Evolutionary conservation across 2,888 invertebrate genomes (phyloP), one percentile per base, ranked within the genome.

Genomic region (Amphimallon solstitiale): DNA sequence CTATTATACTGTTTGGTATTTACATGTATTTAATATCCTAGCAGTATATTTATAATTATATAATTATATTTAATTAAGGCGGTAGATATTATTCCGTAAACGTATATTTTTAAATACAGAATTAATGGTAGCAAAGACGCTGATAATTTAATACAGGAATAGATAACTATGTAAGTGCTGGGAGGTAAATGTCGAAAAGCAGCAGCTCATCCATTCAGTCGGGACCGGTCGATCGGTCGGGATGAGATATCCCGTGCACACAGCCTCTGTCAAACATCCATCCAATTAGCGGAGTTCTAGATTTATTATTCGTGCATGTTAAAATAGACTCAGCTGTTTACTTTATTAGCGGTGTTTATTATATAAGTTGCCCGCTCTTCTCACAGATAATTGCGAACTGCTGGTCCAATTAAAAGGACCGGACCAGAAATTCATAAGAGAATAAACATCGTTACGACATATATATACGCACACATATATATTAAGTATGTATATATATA

Each of bases 271-370:
- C 80, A 80, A 81, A 80, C 80, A 79, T 79, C 79, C 78, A 79
- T 80, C 80, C 80, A 81, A 81, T 81, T 81, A 81, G 80, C 75
- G 76, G 77, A 77, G 78, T 76, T 78, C 74, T 75, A 76, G 77
- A 81, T 80, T 81, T 80, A 81, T 81, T 78, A 80, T 77, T 75
- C 74, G 74, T 62, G 67, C 63, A 63, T 56, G 65, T 65, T 65
- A 65, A 65, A 65, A 65, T 65, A 65, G 65, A 77, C 74, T 75
- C 73, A 73, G 74, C 75, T 78, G 77, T 79, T 79, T 79, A 77
- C 77, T 79, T 78, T 78, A 79, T 78, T 78, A 78, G 76, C 74
- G 74, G 77, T 77, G 78, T 78, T 78, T 78, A 77, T 78, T 77
- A 77, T 77, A 76, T 73, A 75, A 77, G 77, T 72, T 69, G 63